Percentiles rank a stretch among this genome's conserved stretches.
Conservation (phyloP, 2,113 vertebrate genomes). For the Proteles cristata region DNA sequence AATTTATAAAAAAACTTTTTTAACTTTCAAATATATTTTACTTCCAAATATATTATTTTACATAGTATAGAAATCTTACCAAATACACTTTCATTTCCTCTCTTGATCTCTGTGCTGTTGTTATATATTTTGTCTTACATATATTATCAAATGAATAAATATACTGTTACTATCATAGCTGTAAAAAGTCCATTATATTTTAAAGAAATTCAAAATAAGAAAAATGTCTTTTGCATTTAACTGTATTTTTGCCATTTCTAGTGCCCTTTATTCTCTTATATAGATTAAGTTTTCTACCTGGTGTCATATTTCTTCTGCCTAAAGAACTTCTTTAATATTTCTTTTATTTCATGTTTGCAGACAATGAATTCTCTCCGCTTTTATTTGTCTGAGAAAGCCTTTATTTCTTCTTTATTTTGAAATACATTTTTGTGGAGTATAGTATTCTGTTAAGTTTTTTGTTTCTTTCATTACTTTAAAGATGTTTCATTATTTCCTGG, state of each 20-base stretch:
- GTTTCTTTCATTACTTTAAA: slow-evolving; percentile 7
- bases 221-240: background rate
- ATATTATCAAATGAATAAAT: background rate
- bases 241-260: background rate
- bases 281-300: background rate
- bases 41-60: background rate
- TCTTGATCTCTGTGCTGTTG: background rate
- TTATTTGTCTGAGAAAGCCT: background rate
- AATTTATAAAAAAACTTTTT: background rate
- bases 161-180: background rate
- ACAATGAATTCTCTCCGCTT: background rate
- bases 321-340: background rate
- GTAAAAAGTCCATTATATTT: background rate
- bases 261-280: background rate
- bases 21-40: background rate
- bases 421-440: background rate
- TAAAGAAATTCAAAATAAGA: background rate
- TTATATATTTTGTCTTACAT: background rate
- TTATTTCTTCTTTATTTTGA: background rate
- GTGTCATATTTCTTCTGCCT: background rate
- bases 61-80: background rate
- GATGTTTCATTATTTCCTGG: background rate
- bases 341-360: background rate
- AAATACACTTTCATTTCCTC: background rate
- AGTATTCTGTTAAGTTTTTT: background rate